Base-by-base conservation (phyloP, 2,797 vertebrate genomes). In the Gymnoscopelus microlampas region DNA sequence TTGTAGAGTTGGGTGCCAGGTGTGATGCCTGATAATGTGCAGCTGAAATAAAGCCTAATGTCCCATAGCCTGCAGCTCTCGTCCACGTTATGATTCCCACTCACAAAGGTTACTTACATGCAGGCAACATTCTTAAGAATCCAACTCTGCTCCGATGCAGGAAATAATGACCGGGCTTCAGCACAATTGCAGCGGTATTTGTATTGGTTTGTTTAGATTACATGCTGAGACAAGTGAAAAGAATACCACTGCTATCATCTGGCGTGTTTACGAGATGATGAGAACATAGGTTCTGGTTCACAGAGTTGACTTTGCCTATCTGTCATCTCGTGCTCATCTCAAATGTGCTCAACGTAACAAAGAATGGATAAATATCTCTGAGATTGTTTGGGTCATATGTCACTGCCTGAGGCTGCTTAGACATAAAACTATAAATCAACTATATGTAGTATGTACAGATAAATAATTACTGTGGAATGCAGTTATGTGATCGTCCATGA, bases 61-160 rank as follows among this genome's bases (percentile, higher is more conserved):
- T 67, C 73, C 69, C 49, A n/a, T 24, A 70, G 85, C 79, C 85
- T 77, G 73, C 79, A 77, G 86, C 77, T 70, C 29, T 60, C 82
- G 88, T 86, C 82, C 84, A 44, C 84, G 85, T 81, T 84, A 76
- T 74, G 77, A 84, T 57, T 88, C 88, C 83, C 87, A 88, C 88
- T 86, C 85, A 82, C 39, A 81, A 77, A 69, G 80, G 79, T 82
- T 77, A 81, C 84, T 82, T 77, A 81, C 84, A 83, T 55, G 71
- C 77, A 77, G 76, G 74, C 79, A 85, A 89, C 89, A 90, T 91
- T 87, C 90, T 90, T 79, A 89, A 88, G 85, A 91, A 91, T 88
- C 82, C 84, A 77, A 77, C 71, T 82, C 76, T 11, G 68, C 79
- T 88, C 81, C 83, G 83, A 80, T 89, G 88, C 88, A 91, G 85